Evolutionary conservation across 2,888 invertebrate genomes (phyloP), one percentile per base, ranked within the genome.

Genomic region (Hyposoter dolosus): DNA sequence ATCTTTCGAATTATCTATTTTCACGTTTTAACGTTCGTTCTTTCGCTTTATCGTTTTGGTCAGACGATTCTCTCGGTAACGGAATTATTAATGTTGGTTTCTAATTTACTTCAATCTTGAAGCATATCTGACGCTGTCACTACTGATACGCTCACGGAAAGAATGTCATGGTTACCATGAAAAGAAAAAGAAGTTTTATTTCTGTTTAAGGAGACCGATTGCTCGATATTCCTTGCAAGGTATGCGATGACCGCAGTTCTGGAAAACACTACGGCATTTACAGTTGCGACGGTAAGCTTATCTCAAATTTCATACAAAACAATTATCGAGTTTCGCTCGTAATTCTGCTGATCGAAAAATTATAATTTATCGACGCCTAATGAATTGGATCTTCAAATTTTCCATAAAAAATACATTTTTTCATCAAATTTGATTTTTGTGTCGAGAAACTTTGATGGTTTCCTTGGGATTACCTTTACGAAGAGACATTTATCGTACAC

Each of bases 231-330:
- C 99, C 99, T 23, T 99, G 99, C 95, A 98, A 99, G 95, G 99
- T 99, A 87, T 99, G 99, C 93, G 99, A 99, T 83, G 99, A 99
- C 95, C 96, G 99, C 93, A 99, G 99, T 92, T 99, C 99, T 17
- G 99, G 99, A 84, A 99, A 99, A 95, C 99, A 99, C 95, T 99
- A 99, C 95, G 99, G 99, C 90, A 99, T 99, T 93, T 99, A 99
- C 95, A 99, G 99, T 93, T 99, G 99, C 94, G 99, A 99, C 95
- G 99, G 99, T 98, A 95, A 96, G 77, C 69, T 53, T 5, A 15
- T 28, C 47, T 23, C 68, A 4, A 71, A 43, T 78, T 78, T 19
- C 0, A 4, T 32, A n/a, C 35, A 10, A 69, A 23, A 60, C 43
- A 69, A 50, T 56, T 6, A 40, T 53, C 23, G 12, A 71, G 23